phyloP scores from a whole-genome alignment of 2,797 vertebrate species.

The Rhinogobio ventralis region DNA sequence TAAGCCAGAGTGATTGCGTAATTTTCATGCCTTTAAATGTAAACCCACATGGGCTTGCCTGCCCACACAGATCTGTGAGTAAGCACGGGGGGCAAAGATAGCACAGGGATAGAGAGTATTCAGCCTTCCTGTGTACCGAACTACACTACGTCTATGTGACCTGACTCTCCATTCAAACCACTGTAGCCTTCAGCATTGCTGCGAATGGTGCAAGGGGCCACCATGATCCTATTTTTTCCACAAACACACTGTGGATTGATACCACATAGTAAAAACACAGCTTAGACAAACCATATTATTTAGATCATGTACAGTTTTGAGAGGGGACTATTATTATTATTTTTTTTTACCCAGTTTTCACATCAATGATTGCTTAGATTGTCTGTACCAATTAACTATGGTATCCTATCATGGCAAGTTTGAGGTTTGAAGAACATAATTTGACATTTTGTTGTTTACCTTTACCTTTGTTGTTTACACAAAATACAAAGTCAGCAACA shows the following conservation, averaged over 20 bases:
- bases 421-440: neutral
- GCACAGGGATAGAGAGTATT: neutral
- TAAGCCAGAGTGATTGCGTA: slow-evolving; percentile 33
- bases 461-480: too few relatives aligned
- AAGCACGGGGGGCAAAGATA: slow-evolving; percentile 1
- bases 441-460: neutral
- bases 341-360: neutral
- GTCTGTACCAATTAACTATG: neutral
- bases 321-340: neutral
- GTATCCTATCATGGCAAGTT: neutral
- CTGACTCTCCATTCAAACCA: slow-evolving; percentile 31
- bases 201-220: neutral
- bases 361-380: neutral
- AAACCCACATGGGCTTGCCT: slow-evolving; percentile 27
- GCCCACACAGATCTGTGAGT: slow-evolving; percentile 38
- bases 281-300: neutral
- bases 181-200: slow-evolving; percentile 23
- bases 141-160: slow-evolving; percentile 4
- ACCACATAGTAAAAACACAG: neutral
- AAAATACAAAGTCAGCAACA: neutral
- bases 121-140: neutral
- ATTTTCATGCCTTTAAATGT: slow-evolving; percentile 29
- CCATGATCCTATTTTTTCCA: neutral
- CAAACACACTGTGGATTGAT: slow-evolving; percentile 8
- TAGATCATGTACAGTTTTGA: neutral